These are phyloP conservation scores for Drosophila borealis DNA, from an alignment of 2,888 invertebrate genomes.

Conservation along the genomic window DNA sequence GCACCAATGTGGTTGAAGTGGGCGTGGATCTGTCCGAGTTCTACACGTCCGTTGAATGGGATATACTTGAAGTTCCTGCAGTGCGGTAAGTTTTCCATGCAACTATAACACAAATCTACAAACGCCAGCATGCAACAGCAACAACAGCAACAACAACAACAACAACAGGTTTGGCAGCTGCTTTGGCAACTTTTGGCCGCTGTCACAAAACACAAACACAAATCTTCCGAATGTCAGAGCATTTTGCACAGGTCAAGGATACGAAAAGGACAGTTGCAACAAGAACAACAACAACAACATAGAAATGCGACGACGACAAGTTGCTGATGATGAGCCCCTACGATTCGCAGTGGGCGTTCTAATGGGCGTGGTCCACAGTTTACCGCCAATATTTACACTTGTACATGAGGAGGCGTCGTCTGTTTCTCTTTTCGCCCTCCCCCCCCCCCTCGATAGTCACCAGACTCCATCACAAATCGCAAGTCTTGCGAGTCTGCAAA, in stretches of 20 bases:
- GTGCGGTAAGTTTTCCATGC: constrained; percentile 88
- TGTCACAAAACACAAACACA: constrained; percentile 77
- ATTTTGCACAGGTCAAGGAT: constrained; percentile 72
- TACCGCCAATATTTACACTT: constrained; percentile 65
- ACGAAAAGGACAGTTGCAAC: constrained; percentile 39
- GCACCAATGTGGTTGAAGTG: constrained; percentile 95
- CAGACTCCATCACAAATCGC: constrained; percentile 14
- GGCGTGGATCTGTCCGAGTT: constrained; percentile 99
- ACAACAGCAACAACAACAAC: constrained; percentile 15
- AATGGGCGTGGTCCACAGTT: constrained; percentile 40
- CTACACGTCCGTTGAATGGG: constrained; percentile 99
- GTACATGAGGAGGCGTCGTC: constrained; percentile 31
- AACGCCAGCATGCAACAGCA: constrained; percentile 20
- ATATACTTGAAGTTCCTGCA: constrained; percentile 97
- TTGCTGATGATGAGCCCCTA: constrained; percentile 44
- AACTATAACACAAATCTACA: constrained; percentile 7
- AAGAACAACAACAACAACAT: not conserved
- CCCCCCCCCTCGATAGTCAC: not conserved
- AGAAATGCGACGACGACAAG: constrained; percentile 43
- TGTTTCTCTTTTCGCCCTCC: constrained; percentile 29
- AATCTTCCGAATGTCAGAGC: constrained; percentile 67
- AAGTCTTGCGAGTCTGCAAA: constrained; percentile 48
- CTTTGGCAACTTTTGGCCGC: constrained; percentile 74
- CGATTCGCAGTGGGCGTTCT: constrained; percentile 21
- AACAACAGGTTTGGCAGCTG: constrained; percentile 65